These are phyloP conservation scores for Drosophila mettleri DNA, from an alignment of 2,888 invertebrate genomes.

Conservation along the genomic window DNA sequence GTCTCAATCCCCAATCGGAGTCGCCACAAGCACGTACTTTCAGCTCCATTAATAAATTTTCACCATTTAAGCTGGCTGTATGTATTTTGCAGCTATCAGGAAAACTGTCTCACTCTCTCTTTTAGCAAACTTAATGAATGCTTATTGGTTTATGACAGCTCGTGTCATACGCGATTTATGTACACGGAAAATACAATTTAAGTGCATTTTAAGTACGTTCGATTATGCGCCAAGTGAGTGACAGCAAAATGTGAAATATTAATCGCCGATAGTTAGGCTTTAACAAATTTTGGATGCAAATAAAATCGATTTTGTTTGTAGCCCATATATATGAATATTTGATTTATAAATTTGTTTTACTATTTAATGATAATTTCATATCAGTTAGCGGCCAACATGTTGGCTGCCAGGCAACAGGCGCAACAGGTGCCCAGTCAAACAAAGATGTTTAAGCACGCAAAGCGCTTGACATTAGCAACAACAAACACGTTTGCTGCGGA, in stretches of 20 bases:
- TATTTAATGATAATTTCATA: not conserved
- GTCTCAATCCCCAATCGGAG: slow-evolving; percentile 15
- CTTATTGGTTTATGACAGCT: slow-evolving; percentile 11
- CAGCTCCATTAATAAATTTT: slow-evolving; percentile 28
- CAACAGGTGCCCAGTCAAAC: slow-evolving; percentile 14
- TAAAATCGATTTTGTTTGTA: not conserved
- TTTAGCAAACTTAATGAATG: slow-evolving; percentile 17
- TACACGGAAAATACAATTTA: slow-evolving; percentile 4
- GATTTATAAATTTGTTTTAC: not conserved
- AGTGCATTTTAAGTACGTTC: slow-evolving; percentile 15
- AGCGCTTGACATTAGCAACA: slow-evolving; percentile 6
- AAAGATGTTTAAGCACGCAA: not conserved
- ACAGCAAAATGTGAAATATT: not conserved
- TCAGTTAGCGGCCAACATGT: slow-evolving; percentile 10
- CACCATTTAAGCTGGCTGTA: not conserved
- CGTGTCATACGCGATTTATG: slow-evolving; percentile 14
- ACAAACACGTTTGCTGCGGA: slow-evolving; percentile 27
- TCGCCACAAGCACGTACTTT: slow-evolving; percentile 22
- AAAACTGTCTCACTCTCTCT: slow-evolving; percentile 2
- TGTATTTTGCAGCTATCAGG: slow-evolving; percentile 3
- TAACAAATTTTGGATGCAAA: not conserved
- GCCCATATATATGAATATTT: not conserved
- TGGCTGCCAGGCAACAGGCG: slow-evolving; percentile 13
- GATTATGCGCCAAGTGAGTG: slow-evolving; percentile 2
- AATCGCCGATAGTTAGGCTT: not conserved